phyloP scores from a whole-genome alignment of 2,888 invertebrate genomes.

The Lasioglossum pauxillum region DNA sequence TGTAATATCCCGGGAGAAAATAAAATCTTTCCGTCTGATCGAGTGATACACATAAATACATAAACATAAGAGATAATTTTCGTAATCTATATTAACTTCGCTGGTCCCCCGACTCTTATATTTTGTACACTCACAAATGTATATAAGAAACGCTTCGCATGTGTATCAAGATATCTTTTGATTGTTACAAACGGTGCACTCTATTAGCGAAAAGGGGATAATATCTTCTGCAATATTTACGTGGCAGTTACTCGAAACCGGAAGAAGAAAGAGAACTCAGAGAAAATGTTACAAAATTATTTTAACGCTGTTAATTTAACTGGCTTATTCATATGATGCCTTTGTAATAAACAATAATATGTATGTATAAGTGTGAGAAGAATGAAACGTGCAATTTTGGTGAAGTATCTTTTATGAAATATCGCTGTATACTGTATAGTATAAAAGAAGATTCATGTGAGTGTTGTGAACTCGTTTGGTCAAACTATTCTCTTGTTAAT shows the following conservation, averaged over 20 bases:
- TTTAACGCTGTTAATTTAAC: slow-evolving; percentile 72
- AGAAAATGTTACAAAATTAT: slow-evolving; percentile 66
- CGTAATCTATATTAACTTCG: slow-evolving; percentile 67
- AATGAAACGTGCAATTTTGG: slow-evolving; percentile 74
- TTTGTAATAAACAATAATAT: slow-evolving; percentile 73
- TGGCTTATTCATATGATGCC: slow-evolving; percentile 73
- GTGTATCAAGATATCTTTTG: slow-evolving; percentile 64
- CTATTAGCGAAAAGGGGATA: slow-evolving; percentile 49
- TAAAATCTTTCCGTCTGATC: slow-evolving; percentile 73
- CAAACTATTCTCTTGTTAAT: slow-evolving; percentile 62
- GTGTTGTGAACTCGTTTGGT: slow-evolving; percentile 54
- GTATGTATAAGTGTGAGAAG: slow-evolving; percentile 74
- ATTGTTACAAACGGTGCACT: slow-evolving; percentile 67
- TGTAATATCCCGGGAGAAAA: slow-evolving; percentile 67
- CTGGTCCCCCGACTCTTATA: slow-evolving; percentile 71
- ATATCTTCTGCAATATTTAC: slow-evolving; percentile 65
- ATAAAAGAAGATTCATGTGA: slow-evolving; percentile 52
- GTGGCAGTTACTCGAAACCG: slow-evolving; percentile 56
- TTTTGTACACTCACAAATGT: slow-evolving; percentile 74
- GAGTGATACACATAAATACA: slow-evolving; percentile 67
- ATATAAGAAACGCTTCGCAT: slow-evolving; percentile 72
- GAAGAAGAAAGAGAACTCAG: background rate
- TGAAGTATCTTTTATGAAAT: slow-evolving; percentile 68
- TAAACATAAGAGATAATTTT: slow-evolving; percentile 67
- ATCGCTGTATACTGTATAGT: slow-evolving; percentile 63